Evolutionary conservation across 92 coral and sea anemone genomes (phyloP), one percentile per base, ranked within the genome.

Genomic region (Palythoa grandis): DNA sequence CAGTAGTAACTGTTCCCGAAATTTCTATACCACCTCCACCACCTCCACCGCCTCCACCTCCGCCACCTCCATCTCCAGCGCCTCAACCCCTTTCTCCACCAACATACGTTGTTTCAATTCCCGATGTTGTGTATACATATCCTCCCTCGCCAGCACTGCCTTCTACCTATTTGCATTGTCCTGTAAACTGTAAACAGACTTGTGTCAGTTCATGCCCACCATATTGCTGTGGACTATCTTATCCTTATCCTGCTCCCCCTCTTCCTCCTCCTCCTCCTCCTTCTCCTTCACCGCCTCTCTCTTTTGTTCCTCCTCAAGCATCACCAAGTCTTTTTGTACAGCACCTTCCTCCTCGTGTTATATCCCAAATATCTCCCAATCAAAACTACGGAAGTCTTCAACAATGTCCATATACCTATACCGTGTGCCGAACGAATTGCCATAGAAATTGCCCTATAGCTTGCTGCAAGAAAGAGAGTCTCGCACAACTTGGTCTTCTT

Each of bases 141-240:
- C 47, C 61, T 43, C 60, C 74, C 7, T 20, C 74, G 3, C 50
- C 84, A 22, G 70, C 83, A 5, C 15, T 52, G 5, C 40, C 74
- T 7, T 35, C 65, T 2, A 17, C 43, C 15, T 43, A 63, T 11
- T 29, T 63, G n/a, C 22, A 23, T 14, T 96, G 99, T 67, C 95
- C 98, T 4, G 84, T 87, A 4, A 68, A 88, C 39, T 96, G 99
- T 50, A 85, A 77, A 24, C 85, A 84, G 7, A 91, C 83, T 16
- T 96, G 99, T 82, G 75, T 95, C 66, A 92, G 96, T 25, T 83
- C 92, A 16, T 96, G 99, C 52, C 99, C 99, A 9, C 87, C 88
- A 20, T 78, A 93, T 24, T 96, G 99, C 86, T 96, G 99, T 52
- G 69, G 88, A 16, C 22, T 61, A 58, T 29, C 88, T 13, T 17